Conservation (phyloP, 1,140 invertebrate genomes). For the Centruroides sculpturatus region DNA sequence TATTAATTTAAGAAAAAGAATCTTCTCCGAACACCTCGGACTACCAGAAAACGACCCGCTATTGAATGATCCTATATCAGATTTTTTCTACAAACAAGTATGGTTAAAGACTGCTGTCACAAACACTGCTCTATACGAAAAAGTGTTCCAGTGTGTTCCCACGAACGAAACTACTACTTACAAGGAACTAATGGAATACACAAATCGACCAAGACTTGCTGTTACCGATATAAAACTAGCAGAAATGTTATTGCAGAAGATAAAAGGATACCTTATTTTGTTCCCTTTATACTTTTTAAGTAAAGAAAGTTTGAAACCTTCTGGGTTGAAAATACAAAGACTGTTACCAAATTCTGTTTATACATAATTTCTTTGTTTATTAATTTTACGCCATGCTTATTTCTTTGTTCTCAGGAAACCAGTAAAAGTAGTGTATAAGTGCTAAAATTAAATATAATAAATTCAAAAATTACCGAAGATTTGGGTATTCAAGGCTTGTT, state of each 20-base stretch:
- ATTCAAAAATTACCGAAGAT: no score
- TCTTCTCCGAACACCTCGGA: conserved; percentile 86
- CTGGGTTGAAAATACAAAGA: neutral
- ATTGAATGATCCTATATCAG: conserved; percentile 53
- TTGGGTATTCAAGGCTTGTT: no score
- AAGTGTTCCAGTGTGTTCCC: conserved; percentile 36
- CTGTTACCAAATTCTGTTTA: neutral
- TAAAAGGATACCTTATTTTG: conserved; percentile 1
- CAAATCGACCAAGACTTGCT: neutral
- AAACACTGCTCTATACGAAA: conserved; percentile 75
- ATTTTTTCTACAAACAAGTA: conserved; percentile 59
- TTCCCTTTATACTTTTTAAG: conserved; percentile 1
- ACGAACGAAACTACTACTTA: neutral
- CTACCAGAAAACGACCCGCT: conserved; percentile 34
- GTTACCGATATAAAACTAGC: neutral
- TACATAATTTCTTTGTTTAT: neutral
- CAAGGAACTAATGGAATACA: neutral
- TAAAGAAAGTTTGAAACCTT: neutral
- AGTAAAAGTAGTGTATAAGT: no score
- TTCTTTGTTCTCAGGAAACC: no score
- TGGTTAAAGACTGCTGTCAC: conserved; percentile 58
- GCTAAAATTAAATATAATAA: no score
- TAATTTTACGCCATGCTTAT: no score
- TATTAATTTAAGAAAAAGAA: conserved; percentile 57
- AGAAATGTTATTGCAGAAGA: neutral